Percentiles rank a stretch among this genome's conserved stretches.
phyloP scores from a whole-genome alignment of 2,888 invertebrate species.

The Drosophila bunnanda region DNA sequence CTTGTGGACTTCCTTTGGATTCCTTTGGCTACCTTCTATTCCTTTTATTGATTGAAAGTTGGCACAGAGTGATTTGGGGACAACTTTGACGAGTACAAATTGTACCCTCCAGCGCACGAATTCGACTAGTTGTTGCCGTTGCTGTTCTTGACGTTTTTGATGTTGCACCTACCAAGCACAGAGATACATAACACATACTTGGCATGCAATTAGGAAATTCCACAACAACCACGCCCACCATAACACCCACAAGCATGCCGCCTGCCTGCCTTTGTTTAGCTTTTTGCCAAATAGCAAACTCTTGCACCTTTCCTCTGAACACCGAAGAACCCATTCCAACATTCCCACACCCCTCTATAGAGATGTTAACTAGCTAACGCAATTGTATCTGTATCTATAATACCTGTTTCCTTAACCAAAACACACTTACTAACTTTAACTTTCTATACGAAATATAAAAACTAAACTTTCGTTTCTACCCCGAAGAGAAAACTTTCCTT shows the following conservation, averaged over 20 bases:
- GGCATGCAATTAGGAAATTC: conserved; percentile 50
- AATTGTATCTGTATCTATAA: conserved; percentile 28
- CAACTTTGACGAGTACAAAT: conserved; percentile 14
- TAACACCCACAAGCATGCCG: conserved; percentile 37
- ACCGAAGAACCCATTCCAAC: background rate
- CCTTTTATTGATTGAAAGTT: conserved; percentile 11
- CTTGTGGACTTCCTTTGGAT: background rate
- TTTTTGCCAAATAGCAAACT: conserved; percentile 47
- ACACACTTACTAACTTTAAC: conserved; percentile 31
- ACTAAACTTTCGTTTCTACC: conserved; percentile 29
- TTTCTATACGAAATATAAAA: conserved; percentile 14
- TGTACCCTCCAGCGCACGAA: conserved; percentile 14
- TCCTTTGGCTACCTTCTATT: background rate
- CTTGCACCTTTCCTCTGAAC: conserved; percentile 15
- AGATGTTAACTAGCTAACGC: conserved; percentile 43
- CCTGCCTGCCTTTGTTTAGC: conserved; percentile 52
- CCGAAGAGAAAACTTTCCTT: conserved; percentile 27
- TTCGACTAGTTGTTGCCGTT: conserved; percentile 12
- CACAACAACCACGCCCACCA: conserved; percentile 15
- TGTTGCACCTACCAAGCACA: conserved; percentile 38
- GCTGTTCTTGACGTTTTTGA: conserved; percentile 31
- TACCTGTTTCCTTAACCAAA: conserved; percentile 36
- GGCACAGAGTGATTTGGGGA: conserved; percentile 5
- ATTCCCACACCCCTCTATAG: background rate
- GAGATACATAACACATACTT: conserved; percentile 14